Conservation (phyloP, 2,888 invertebrate genomes). For the Cheilosia scutellata region DNA sequence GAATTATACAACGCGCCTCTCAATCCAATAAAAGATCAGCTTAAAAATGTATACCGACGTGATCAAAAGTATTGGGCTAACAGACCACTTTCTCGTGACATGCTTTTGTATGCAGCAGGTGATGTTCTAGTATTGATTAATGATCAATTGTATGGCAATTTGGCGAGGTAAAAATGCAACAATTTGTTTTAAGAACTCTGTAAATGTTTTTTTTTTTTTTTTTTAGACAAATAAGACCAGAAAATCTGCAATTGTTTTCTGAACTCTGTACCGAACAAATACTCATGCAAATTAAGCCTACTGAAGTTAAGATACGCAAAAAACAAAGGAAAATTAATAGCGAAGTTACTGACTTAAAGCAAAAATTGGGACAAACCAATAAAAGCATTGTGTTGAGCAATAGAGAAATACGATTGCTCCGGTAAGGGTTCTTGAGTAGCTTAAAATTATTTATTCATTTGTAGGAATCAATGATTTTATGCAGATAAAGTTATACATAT, state of each 20-base stretch:
- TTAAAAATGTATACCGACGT: constrained; percentile 92
- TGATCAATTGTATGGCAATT: constrained; percentile 91
- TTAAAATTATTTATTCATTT: too few relatives aligned
- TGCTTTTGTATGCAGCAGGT: constrained; percentile 95
- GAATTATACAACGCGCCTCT: constrained; percentile 94
- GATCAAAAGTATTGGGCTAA: constrained; percentile 96
- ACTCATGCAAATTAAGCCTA: constrained; percentile 92
- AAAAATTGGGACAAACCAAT: constrained; percentile 91
- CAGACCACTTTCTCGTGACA: constrained; percentile 94
- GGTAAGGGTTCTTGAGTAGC: too few relatives aligned
- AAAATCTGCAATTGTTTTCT: constrained; percentile 89
- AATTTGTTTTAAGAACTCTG: neutral
- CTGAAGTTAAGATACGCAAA: constrained; percentile 93
- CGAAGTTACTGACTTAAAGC: constrained; percentile 94
- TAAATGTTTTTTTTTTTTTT: constrained; percentile 7
- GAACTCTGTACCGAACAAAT: constrained; percentile 95
- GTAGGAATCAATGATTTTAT: too few relatives aligned
- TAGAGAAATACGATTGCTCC: constrained; percentile 93
- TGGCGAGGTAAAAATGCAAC: constrained; percentile 85
- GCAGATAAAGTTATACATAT: too few relatives aligned
- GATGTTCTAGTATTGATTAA: constrained; percentile 95
- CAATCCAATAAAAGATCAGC: constrained; percentile 96
- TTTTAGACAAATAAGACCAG: constrained; percentile 88
- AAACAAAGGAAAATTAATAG: constrained; percentile 95
- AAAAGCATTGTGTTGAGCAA: constrained; percentile 96